Evolutionary conservation across 35 echinoderm and acorn worm genomes (phyloP).

Genomic region (Apostichopus japonicus): DNA sequence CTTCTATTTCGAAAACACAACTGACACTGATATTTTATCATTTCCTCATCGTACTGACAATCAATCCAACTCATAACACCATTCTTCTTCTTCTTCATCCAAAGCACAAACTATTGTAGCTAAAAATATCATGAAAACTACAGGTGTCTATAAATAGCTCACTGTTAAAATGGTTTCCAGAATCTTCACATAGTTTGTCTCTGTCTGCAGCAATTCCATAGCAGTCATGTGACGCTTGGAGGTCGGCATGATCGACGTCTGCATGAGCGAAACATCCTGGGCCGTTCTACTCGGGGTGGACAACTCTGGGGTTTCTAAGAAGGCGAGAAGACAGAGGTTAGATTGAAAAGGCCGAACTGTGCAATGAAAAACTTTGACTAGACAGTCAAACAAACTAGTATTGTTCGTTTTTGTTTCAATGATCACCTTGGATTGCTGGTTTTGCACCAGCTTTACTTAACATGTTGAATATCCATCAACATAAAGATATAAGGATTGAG

Average conservation of each 20-base stretch:
- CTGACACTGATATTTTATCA: not conserved
- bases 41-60: not conserved
- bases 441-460: no score
- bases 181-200: slow-evolving; percentile 95
- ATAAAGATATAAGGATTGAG: no score
- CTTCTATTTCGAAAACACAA: no score
- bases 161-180: slow-evolving; percentile 88
- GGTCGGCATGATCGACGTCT: slow-evolving; percentile 35
- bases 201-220: slow-evolving; percentile 97
- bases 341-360: no score
- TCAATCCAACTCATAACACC: not conserved
- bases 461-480: no score
- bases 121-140: not conserved
- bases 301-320: slow-evolving; percentile 18
- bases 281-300: not conserved
- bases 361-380: no score
- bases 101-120: not conserved
- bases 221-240: slow-evolving; percentile 86
- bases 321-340: not conserved
- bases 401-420: no score
- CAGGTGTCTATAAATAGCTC: slow-evolving; percentile 9
- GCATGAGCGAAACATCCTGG: slow-evolving; percentile 1
- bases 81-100: not conserved
- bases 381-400: no score
- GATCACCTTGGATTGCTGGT: no score